Evolutionary conservation across 1,140 invertebrate genomes (phyloP), one percentile per base, ranked within the genome.

Genomic region (Polypedilum vanderplanki): DNA sequence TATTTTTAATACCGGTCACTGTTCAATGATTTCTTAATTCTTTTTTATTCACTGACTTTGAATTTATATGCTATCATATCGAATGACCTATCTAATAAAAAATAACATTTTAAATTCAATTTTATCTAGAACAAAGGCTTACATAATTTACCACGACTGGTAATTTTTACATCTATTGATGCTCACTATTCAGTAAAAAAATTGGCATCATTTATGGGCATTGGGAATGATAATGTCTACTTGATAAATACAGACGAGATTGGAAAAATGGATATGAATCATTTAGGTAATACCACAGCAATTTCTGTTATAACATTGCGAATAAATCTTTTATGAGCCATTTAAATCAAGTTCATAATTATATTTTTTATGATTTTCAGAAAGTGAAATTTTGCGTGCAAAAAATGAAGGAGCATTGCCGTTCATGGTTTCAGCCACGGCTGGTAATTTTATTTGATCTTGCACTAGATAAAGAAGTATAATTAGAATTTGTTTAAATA

Each of bases 131-230:
- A 84, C 77, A 87, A 87, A 79, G 92, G 93, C 0, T 83, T 93
- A 3, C 87, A 87, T 76, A 86, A 86, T 12, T 81, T 88, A 3
- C 88, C 89, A 9, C 86, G 88, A 40, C 79, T 95, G 57, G 89
- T 94, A 0, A 79, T 94, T 0, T 94, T 93, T 79, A 93, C 93
- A 0, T 95, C 93, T 0, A 91, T 92, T 80, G 91, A 98, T 84
- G 92, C 95, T 15, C 97, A 99, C 83, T 99, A 98, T 81, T 98
- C 97, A 0, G 89, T 97, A 5, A 91, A 93, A 78, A 96, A 96
- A 79, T 84, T 93, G 76, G 88, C 93, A 0, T 88, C 91, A 77
- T 88, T 91, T 77, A 86, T 92, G 83, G 92, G 93, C 0, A 87
- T 95, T 57, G 94, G 94, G 0, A 87, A 85, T 15, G 88, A 90